Evolutionary conservation across 2,888 invertebrate genomes (phyloP).

Genomic region (Nemoura dubitans): DNA sequence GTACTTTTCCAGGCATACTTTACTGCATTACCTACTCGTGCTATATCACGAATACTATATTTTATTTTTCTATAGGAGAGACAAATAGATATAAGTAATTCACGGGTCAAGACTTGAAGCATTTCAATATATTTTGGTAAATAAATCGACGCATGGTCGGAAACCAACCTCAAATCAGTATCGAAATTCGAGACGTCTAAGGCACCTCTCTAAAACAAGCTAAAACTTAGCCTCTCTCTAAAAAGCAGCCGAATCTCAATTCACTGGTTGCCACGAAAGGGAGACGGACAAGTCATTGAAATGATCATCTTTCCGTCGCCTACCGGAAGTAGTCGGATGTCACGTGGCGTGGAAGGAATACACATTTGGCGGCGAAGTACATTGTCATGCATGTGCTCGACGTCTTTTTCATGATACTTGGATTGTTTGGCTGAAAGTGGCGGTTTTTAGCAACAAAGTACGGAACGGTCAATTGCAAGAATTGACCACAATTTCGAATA

Average conservation of each 20-base stretch:
- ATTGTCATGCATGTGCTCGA: neutral
- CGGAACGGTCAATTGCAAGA: neutral
- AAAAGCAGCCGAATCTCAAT: no score
- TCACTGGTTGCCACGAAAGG: neutral
- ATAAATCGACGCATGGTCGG: neutral
- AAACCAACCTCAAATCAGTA: neutral
- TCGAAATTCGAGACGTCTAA: no score
- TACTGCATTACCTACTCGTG: no score
- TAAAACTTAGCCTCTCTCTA: neutral
- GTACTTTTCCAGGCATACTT: no score
- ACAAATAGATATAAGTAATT: no score
- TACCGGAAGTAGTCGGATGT: neutral
- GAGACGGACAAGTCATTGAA: neutral
- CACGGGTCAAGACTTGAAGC: no score
- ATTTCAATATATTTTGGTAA: neutral
- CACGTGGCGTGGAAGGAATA: neutral
- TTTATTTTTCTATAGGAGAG: no score
- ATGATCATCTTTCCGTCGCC: neutral
- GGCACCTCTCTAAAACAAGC: no score
- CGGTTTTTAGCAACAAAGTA: neutral
- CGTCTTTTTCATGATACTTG: neutral
- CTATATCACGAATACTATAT: no score
- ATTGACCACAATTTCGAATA: neutral
- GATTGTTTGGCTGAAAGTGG: neutral
- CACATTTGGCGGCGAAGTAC: neutral